Percentiles rank a stretch among this genome's conserved stretches.
phyloP scores from a whole-genome alignment of 2,888 invertebrate species.

The Tetranychus truncatus region DNA sequence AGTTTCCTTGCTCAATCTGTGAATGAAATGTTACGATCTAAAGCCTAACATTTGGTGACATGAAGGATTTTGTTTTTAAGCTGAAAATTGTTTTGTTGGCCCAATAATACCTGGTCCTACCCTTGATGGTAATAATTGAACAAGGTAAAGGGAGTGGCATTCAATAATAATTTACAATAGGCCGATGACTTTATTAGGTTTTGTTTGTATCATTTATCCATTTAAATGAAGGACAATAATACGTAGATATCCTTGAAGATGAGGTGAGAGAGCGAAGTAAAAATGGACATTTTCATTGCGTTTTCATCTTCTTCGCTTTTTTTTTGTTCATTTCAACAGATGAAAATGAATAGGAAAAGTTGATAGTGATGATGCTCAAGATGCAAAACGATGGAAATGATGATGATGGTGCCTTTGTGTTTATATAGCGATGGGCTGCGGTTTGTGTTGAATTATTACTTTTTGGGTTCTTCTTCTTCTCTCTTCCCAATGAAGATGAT shows the following conservation, averaged over 20 bases:
- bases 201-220: neutral
- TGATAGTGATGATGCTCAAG: neutral
- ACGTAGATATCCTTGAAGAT: neutral
- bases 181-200: conserved; percentile 1
- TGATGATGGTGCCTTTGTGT: neutral
- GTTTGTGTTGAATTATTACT: no score
- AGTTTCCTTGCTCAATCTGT: no score
- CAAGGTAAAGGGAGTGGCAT: neutral
- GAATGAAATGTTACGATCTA: no score
- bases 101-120: no score
- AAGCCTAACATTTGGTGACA: no score
- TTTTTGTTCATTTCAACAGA: neutral
- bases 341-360: neutral
- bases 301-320: no score
- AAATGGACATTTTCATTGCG: no score
- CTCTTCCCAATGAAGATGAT: no score
- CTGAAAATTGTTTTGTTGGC: no score
- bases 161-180: neutral
- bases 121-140: neutral
- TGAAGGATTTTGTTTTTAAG: no score
- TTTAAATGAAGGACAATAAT: neutral
- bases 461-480: no score
- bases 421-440: no score
- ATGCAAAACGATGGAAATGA: neutral
- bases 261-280: neutral